Percentiles rank a stretch among this genome's conserved stretches.
phyloP scores from a whole-genome alignment of 1,140 invertebrate genomes.

The Drosophila truncata region DNA sequence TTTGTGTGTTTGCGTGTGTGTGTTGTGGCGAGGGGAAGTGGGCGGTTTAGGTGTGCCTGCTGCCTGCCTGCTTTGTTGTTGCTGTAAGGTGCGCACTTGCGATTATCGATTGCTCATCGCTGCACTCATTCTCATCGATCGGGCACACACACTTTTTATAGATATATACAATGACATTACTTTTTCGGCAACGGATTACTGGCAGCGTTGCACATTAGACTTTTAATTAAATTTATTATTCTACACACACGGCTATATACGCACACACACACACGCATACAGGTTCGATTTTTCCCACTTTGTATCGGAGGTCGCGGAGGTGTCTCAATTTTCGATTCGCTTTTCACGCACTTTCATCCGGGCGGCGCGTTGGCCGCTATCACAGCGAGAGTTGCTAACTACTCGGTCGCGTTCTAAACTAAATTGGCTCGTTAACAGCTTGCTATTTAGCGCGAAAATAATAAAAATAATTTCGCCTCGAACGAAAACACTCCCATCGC shows the following conservation, averaged over 20 bases:
- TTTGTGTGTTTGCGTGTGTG: constrained; percentile 19
- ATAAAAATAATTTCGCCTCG: constrained; percentile 53
- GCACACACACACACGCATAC: constrained; percentile 36
- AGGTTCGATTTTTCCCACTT: constrained; percentile 81
- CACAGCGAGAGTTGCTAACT: constrained; percentile 23
- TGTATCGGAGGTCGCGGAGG: constrained; percentile 69
- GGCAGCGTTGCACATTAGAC: constrained; percentile 46
- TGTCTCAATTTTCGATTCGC: constrained; percentile 55
- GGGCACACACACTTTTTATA: constrained; percentile 21
- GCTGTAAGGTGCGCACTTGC: constrained; percentile 19
- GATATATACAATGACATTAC: constrained; percentile 52
- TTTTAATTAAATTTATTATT: constrained; percentile 69
- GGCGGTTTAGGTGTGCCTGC: constrained; percentile 27
- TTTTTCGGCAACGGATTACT: constrained; percentile 32
- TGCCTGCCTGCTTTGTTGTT: constrained; percentile 11
- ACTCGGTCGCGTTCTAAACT: constrained; percentile 34
- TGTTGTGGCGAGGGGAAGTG: not conserved
- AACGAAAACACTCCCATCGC: constrained; percentile 78
- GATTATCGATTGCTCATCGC: constrained; percentile 38
- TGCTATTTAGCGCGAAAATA: constrained; percentile 59
- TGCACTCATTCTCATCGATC: constrained; percentile 50
- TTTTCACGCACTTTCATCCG: constrained; percentile 40
- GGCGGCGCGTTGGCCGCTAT: constrained; percentile 24
- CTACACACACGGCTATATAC: constrained; percentile 30
- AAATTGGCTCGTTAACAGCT: constrained; percentile 42